phyloP scores from a whole-genome alignment of 2,113 vertebrate genomes.

The Phylloscopus trochiloides region DNA sequence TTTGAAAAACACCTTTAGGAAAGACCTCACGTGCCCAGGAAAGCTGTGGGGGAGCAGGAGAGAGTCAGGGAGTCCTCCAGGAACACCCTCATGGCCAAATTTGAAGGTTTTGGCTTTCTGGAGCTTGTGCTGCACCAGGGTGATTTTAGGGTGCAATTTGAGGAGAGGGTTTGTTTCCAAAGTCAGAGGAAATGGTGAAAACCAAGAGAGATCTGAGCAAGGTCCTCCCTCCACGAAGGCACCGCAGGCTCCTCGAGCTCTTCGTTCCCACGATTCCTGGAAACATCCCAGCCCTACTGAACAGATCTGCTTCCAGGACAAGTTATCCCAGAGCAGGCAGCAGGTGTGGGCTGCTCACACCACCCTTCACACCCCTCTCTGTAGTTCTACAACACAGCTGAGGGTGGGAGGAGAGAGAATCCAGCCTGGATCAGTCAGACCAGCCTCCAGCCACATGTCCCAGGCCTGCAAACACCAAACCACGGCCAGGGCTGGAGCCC shows the following conservation, averaged over 20 bases:
- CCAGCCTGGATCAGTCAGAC: accelerated
- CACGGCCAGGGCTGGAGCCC: accelerated
- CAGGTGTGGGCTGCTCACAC: accelerated
- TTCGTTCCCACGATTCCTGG: not conserved
- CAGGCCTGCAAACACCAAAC: not conserved
- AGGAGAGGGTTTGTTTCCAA: not conserved
- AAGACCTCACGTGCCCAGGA: not conserved
- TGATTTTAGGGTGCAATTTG: accelerated
- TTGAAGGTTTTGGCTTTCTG: not conserved
- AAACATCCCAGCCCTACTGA: accelerated
- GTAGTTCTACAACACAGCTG: accelerated
- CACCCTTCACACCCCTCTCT: accelerated
- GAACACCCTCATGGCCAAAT: accelerated
- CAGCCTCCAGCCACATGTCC: accelerated
- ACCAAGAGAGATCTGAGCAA: not conserved
- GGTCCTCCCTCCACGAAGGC: not conserved
- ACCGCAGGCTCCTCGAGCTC: accelerated
- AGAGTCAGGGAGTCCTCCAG: not conserved
- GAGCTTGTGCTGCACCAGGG: accelerated
- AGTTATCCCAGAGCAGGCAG: not conserved
- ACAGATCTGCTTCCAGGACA: not conserved
- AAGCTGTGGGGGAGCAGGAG: not conserved
- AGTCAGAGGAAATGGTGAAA: not conserved
- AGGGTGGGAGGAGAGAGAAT: not conserved
- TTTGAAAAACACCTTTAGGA: not conserved